phyloP scores from a whole-genome alignment of 2,113 vertebrate genomes.

The Ranitomeya imitator region DNA sequence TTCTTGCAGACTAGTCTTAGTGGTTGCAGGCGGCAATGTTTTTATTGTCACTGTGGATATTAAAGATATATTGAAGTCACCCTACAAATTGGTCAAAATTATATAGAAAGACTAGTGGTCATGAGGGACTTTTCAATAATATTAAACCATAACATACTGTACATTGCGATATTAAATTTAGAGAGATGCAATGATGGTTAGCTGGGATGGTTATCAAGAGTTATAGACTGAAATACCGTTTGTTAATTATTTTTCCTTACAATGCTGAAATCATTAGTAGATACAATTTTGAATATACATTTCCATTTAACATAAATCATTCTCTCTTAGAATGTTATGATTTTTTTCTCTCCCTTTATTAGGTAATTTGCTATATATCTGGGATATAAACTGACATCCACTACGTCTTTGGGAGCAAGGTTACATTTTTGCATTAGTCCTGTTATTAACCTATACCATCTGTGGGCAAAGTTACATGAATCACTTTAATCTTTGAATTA shows the following conservation, averaged over 20 bases:
- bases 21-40: background rate
- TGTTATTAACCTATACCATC: constrained; percentile 30
- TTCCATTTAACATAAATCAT: constrained; percentile 23
- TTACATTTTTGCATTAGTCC: constrained; percentile 17
- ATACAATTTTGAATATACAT: background rate
- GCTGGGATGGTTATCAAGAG: background rate
- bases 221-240: background rate
- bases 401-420: constrained; percentile 6
- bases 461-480: constrained; percentile 25
- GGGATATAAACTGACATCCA: constrained; percentile 12
- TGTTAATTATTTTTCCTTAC: background rate
- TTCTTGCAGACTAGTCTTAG: background rate
- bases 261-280: constrained; percentile 20
- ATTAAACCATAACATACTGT: background rate
- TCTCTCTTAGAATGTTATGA: background rate
- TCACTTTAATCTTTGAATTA: constrained; percentile 21
- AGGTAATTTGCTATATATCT: constrained; percentile 6
- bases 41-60: background rate
- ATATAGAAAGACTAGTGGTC: background rate
- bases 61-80: background rate
- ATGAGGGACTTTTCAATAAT: background rate
- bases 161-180: background rate
- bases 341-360: background rate
- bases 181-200: background rate
- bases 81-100: background rate